Evolutionary conservation across 2,113 vertebrate genomes (phyloP).

Genomic region (Chloropsis hardwickii): DNA sequence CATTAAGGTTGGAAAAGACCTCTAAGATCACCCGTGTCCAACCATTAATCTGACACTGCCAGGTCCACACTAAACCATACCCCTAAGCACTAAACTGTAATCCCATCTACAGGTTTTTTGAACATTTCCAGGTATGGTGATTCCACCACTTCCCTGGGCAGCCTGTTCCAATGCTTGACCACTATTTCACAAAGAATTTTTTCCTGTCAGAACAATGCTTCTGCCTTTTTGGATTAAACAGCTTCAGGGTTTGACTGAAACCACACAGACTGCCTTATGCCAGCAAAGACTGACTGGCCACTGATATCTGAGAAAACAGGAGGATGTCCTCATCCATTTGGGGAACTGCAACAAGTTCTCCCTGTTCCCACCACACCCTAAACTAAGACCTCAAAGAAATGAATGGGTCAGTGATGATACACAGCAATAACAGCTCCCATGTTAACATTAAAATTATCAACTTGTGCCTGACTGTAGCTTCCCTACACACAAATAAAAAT

Average conservation of each 20-base stretch:
- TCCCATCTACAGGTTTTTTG: not conserved
- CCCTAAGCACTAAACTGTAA: not conserved
- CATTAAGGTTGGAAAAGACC: not conserved
- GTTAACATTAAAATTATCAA: not conserved
- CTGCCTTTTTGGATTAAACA: not conserved
- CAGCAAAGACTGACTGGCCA: not conserved
- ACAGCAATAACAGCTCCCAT: not conserved
- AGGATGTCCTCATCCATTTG: not conserved
- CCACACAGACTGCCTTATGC: not conserved
- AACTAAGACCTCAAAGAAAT: not conserved
- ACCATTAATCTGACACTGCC: not conserved
- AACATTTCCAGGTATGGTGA: rapidly evolving
- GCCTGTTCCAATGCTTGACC: not conserved
- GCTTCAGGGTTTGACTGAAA: not conserved
- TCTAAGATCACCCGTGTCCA: not conserved
- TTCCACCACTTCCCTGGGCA: not conserved
- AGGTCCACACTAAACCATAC: not conserved
- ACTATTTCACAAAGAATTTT: not conserved
- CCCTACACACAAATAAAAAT: not conserved
- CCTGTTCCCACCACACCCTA: not conserved
- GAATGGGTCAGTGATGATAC: not conserved
- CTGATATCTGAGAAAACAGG: not conserved
- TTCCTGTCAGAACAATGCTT: not conserved
- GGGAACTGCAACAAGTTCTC: not conserved
- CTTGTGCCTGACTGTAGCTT: not conserved